Conservation (phyloP, 1,140 invertebrate genomes). For the Pararge aegeria region DNA sequence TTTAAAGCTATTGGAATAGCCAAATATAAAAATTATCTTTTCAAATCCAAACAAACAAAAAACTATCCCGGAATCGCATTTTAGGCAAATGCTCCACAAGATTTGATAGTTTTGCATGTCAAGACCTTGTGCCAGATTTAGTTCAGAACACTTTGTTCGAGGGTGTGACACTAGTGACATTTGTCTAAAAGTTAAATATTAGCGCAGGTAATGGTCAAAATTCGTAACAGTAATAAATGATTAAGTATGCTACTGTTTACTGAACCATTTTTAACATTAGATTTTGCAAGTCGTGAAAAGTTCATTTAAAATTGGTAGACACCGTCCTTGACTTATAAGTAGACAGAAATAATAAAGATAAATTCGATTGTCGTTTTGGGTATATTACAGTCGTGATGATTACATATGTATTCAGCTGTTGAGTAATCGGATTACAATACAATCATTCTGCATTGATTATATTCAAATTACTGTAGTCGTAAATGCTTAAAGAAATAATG, state of each 20-base stretch:
- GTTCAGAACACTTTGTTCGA: background rate
- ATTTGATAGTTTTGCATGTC: background rate
- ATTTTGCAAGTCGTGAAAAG: background rate
- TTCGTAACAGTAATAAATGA: background rate
- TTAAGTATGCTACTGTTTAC: background rate
- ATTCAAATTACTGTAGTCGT: conserved; percentile 12
- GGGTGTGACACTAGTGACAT: background rate
- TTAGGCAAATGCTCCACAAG: background rate
- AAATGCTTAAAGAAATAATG: background rate
- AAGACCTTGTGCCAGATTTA: background rate
- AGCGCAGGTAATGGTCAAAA: background rate
- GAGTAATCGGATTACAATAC: conserved; percentile 24
- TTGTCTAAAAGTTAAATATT: background rate
- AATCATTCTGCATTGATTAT: conserved; percentile 16
- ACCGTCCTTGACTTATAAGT: background rate
- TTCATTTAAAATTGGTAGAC: background rate
- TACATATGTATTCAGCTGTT: conserved; percentile 25
- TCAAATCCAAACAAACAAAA: background rate
- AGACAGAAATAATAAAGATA: background rate
- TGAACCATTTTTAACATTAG: background rate
- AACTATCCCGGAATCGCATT: background rate
- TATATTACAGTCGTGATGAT: conserved; percentile 5
- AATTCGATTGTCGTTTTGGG: background rate
- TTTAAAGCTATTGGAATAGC: background rate
- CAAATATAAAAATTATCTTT: background rate